phyloP scores from a whole-genome alignment of 2,888 invertebrate genomes.

The Diadegma fenestrale region DNA sequence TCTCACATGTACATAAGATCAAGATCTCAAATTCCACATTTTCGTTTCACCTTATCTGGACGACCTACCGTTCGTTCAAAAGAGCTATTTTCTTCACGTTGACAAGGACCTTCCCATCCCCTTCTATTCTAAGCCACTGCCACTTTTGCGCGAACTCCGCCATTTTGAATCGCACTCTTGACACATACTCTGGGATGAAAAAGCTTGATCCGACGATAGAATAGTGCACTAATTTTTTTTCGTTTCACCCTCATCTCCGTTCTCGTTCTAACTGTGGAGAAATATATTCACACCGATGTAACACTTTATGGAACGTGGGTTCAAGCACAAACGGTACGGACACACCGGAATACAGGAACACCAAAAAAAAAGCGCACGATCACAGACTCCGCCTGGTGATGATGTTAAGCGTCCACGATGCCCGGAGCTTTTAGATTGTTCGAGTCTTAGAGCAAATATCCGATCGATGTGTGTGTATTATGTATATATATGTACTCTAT shows the following conservation, averaged over 20 bases:
- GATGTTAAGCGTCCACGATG: slow-evolving; percentile 20
- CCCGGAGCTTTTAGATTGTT: slow-evolving; percentile 37
- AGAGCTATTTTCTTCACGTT: slow-evolving; percentile 25
- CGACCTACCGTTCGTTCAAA: slow-evolving; percentile 59
- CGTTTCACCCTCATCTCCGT: neutral
- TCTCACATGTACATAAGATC: slow-evolving; percentile 42
- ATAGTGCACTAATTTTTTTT: slow-evolving; percentile 45
- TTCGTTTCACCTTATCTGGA: slow-evolving; percentile 30
- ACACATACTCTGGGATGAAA: slow-evolving; percentile 13
- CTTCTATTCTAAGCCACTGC: neutral
- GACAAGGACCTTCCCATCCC: slow-evolving; percentile 24
- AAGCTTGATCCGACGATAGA: slow-evolving; percentile 25
- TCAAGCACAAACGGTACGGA: slow-evolving; percentile 52
- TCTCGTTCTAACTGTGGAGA: neutral
- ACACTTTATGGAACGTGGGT: slow-evolving; percentile 29
- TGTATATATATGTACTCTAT: slow-evolving; percentile 71
- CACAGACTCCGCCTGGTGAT: slow-evolving; percentile 5
- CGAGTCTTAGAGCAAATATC: slow-evolving; percentile 22
- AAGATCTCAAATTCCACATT: slow-evolving; percentile 40
- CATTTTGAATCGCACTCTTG: slow-evolving; percentile 53
- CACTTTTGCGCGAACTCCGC: slow-evolving; percentile 48
- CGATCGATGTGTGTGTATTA: slow-evolving; percentile 48
- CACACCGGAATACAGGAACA: slow-evolving; percentile 42
- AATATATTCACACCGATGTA: slow-evolving; percentile 40
- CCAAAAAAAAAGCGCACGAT: slow-evolving; percentile 20